Evolutionary conservation across 23 tunicate species (phyloP), one percentile per base, ranked within the genome.

Genomic region (Diplosoma virens): DNA sequence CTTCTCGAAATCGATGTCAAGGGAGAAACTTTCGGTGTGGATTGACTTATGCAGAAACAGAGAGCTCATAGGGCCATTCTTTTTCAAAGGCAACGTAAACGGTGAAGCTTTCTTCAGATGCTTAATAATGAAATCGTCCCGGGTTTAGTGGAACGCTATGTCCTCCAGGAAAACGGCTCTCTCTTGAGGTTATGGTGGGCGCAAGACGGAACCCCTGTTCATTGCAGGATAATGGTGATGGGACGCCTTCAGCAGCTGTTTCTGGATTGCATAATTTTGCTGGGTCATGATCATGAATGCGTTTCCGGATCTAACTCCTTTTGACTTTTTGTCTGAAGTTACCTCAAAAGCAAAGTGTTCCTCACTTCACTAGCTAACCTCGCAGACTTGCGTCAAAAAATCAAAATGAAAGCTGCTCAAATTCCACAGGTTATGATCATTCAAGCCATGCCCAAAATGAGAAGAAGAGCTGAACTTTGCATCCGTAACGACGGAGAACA

Each of bases 11-110:
- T 41, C n/a, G n/a, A n/a, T n/a, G n/a, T n/a, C n/a, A n/a, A n/a
- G n/a, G n/a, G n/a, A n/a, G n/a, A n/a, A n/a, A 41, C 50, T 41
- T 41, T 41, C 50, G 9, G 9, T 41, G 50, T 41, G 50, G 50
- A 41, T 41, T 41, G 50, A 14, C 50, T 41, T 41, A 14, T 41
- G 50, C 50, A 14, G 50, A 41, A 41, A 41, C 50, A 14, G 50
- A 41, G 50, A 41, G 50, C 50, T 41, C 50, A 41, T 41, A 41
- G 50, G 50, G 50, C 50, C 50, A n/a, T n/a, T n/a, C n/a, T n/a
- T n/a, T n/a, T n/a, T n/a, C n/a, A n/a, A n/a, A n/a, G n/a, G n/a
- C n/a, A 41, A 41, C 50, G 14, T 41, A 41, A 41, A 41, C 50
- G 50, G 50, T 41, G 14, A 41, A 41, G 50, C 50, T 41, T 41